Percentiles rank a stretch among this genome's conserved stretches.
Conservation (phyloP, 2,888 invertebrate genomes). For the Aethes cnicana region DNA sequence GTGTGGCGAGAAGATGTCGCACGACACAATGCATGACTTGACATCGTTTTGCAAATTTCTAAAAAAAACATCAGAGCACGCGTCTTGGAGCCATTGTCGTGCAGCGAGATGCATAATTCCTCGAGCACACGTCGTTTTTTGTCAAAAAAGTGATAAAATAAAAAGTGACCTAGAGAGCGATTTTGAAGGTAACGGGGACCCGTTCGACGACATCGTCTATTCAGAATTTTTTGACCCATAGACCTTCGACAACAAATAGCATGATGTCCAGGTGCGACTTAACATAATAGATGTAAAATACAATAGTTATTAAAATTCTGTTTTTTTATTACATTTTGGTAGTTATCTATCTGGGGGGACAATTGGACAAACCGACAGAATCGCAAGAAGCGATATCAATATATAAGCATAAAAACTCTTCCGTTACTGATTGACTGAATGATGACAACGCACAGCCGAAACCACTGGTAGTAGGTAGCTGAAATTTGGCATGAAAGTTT, state of each 20-base stretch:
- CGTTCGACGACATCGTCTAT: conserved; percentile 62
- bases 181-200: conserved; percentile 69
- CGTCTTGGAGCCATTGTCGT: conserved; percentile 66
- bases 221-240: conserved; percentile 75
- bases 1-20: conserved; percentile 56
- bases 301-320: conserved; percentile 30
- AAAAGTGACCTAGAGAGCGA: conserved; percentile 74
- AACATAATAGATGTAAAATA: conserved; percentile 59
- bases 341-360: conserved; percentile 22
- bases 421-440: too few species aligned
- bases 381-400: too few species aligned
- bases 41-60: conserved; percentile 67
- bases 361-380: background rate
- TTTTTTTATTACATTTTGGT: conserved; percentile 31
- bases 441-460: too few species aligned
- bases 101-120: conserved; percentile 79
- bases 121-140: conserved; percentile 77
- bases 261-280: conserved; percentile 71
- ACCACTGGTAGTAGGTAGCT: too few species aligned
- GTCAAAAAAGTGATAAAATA: conserved; percentile 49
- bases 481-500: too few species aligned
- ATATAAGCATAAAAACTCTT: too few species aligned
- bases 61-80: conserved; percentile 55
- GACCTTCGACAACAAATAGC: conserved; percentile 64
- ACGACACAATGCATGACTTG: conserved; percentile 59